Evolutionary conservation across 2,888 invertebrate species (phyloP).

Genomic region (Acanthopleura granulata): DNA sequence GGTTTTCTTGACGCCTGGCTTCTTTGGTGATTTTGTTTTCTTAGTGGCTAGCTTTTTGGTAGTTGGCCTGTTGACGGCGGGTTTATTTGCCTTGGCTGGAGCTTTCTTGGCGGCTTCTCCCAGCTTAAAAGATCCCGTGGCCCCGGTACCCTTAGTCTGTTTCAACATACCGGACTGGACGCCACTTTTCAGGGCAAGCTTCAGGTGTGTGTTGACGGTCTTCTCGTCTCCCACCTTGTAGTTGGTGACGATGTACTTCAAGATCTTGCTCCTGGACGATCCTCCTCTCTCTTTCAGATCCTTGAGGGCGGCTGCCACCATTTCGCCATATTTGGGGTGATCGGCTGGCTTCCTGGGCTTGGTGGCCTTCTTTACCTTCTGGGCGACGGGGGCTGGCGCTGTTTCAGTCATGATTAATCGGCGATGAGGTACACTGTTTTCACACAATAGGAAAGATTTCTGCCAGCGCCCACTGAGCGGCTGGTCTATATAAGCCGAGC

Average conservation of each 20-base stretch:
- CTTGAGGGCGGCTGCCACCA: conserved; percentile 64
- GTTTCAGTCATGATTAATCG: not conserved
- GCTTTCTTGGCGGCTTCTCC: conserved; percentile 31
- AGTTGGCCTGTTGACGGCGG: conserved; percentile 20
- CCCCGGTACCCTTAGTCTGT: conserved; percentile 45
- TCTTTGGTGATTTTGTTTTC: conserved; percentile 39
- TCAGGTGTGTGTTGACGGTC: conserved; percentile 52
- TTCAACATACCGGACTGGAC: conserved; percentile 49
- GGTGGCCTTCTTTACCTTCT: conserved; percentile 30
- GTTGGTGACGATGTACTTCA: conserved; percentile 63
- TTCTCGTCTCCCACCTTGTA: conserved; percentile 47
- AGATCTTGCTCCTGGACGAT: conserved; percentile 66
- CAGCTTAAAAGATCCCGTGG: conserved; percentile 37
- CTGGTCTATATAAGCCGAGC: conserved; percentile 20
- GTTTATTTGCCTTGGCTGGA: conserved; percentile 23
- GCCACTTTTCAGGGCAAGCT: conserved; percentile 54
- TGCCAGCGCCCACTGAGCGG: not conserved
- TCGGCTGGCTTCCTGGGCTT: conserved; percentile 45
- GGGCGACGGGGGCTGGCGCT: conserved; percentile 11
- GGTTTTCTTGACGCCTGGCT: conserved; percentile 29
- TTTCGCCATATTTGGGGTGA: conserved; percentile 55
- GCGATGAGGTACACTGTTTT: too few species aligned
- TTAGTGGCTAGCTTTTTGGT: conserved; percentile 37
- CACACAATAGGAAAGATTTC: not conserved
- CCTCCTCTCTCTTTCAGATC: conserved; percentile 62